These are phyloP conservation scores for Pungitius pungitius DNA, from an alignment of 2,113 vertebrate species.

Conservation along the genomic window DNA sequence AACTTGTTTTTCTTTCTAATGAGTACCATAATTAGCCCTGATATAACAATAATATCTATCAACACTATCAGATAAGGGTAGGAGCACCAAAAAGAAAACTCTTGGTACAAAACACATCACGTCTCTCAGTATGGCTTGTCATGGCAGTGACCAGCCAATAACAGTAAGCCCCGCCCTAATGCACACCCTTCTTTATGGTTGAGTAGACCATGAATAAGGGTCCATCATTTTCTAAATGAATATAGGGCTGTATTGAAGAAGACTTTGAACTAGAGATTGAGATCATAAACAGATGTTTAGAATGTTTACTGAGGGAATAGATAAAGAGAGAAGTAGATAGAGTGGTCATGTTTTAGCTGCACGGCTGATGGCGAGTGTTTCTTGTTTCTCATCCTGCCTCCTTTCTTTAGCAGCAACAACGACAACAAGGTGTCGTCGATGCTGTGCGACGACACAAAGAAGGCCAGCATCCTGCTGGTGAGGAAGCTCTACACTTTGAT, in stretches of 20 bases:
- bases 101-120: neutral
- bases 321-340: neutral
- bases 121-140: neutral
- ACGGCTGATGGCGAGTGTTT: neutral
- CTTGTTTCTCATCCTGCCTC: neutral
- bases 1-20: conserved; percentile 8
- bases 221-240: neutral
- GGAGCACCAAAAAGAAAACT: too few relatives aligned
- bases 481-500: conserved; percentile 94
- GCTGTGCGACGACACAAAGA: conserved; percentile 84
- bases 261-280: neutral
- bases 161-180: neutral
- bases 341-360: neutral
- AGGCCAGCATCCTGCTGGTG: conserved; percentile 90
- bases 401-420: conserved; percentile 58
- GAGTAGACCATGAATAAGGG: neutral
- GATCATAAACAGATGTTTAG: neutral
- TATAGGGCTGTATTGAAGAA: neutral
- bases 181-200: neutral
- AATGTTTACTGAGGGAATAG: neutral
- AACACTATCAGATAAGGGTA: too few relatives aligned
- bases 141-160: neutral
- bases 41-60: neutral
- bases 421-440: conserved; percentile 53
- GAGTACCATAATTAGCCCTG: neutral